phyloP scores from a whole-genome alignment of 1,140 invertebrate genomes.

The Sitobion miscanthi region DNA sequence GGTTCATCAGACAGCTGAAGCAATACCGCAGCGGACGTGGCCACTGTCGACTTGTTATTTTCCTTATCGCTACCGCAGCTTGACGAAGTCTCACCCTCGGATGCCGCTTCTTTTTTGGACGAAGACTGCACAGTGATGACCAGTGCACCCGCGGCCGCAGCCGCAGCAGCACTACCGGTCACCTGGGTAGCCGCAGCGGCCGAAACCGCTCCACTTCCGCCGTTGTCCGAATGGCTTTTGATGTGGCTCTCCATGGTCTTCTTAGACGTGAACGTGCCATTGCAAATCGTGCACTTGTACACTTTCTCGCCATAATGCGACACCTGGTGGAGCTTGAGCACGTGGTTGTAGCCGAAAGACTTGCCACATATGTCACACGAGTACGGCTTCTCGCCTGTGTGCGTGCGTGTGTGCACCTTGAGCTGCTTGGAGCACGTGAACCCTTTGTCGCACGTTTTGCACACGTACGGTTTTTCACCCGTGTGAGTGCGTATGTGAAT shows the following conservation, averaged over 20 bases:
- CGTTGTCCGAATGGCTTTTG: conserved; percentile 79
- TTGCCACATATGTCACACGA: conserved; percentile 80
- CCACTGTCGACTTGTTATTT: conserved; percentile 61
- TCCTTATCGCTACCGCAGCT: conserved; percentile 64
- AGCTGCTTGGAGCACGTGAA: conserved; percentile 90
- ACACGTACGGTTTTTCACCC: conserved; percentile 89
- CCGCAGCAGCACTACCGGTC: conserved; percentile 61
- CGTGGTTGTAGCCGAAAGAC: conserved; percentile 87
- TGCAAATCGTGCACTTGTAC: conserved; percentile 89
- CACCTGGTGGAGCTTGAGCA: conserved; percentile 86
- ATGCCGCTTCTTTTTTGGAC: neutral
- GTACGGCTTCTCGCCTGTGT: conserved; percentile 82
- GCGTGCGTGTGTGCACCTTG: conserved; percentile 84
- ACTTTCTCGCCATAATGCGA: conserved; percentile 90
- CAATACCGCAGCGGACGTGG: neutral
- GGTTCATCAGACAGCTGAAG: neutral
- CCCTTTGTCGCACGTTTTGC: conserved; percentile 83
- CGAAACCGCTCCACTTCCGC: conserved; percentile 59
- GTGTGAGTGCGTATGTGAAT: conserved; percentile 89
- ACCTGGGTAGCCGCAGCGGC: conserved; percentile 56
- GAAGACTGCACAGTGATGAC: neutral
- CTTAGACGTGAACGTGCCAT: conserved; percentile 86
- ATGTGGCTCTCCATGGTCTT: conserved; percentile 89
- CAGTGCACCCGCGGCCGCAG: conserved; percentile 36
- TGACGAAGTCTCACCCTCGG: conserved; percentile 59